Evolutionary conservation across 2,113 vertebrate genomes (phyloP), one percentile per base, ranked within the genome.

Genomic region (Castor canadensis): DNA sequence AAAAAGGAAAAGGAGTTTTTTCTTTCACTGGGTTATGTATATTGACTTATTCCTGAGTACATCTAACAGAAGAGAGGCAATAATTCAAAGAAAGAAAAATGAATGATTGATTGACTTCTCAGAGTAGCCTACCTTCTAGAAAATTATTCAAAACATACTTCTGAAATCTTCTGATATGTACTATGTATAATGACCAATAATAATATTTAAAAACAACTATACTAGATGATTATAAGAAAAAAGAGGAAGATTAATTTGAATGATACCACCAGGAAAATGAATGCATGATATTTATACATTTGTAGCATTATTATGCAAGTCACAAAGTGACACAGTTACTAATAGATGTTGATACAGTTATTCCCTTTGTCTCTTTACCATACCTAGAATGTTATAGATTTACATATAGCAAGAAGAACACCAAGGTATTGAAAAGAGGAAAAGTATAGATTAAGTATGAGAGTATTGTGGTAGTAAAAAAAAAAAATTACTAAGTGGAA

Each of bases 131-230:
- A 6, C 6, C 58, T 85, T 92, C 58, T 26, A 85, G 58, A 67
- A 90, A 93, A 89, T 86, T 79, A 93, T 92, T 92, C 49, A 64
- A 89, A 93, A 26, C 1, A 60, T 72, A 5, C 1, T 35, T 58
- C 16, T 62, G n/a, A 83, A 95, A 93, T 10, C 17, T 83, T 83
- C 12, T 83, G 38, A 83, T 84, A 45, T 8, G 40, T 56, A 89
- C n/a, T n/a, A 89, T 84, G 17, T 30, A 85, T 56, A 69, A 64
- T 43, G 87, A 62, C 20, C 28, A 47, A 20, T 38, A 6, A 77
- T 76, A 88, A 58, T 19, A 89, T 90, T 93, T 56, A 49, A 64
- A 90, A 96, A 56, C 13, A 80, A 17, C 9, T n/a, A 26, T 15
- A 89, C 6, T 49, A 92, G 38, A 79, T 87, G 69, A 66, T 62